Evolutionary conservation across 2,888 invertebrate genomes (phyloP).

Genomic region (Lissocephala sabroskyi): DNA sequence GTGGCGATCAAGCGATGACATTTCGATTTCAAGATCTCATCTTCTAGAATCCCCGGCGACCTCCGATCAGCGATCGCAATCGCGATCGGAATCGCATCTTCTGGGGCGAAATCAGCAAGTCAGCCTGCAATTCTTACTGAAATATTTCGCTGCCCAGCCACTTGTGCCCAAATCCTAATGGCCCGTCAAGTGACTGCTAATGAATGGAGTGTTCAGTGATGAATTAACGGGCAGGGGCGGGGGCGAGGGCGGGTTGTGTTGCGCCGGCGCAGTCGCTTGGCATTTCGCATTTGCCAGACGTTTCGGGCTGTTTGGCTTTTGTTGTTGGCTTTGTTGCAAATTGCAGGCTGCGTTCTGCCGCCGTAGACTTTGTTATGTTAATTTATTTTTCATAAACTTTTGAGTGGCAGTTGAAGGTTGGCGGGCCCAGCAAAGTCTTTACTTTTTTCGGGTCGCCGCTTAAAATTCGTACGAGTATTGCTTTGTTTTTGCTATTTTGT

Average conservation of each 20-base stretch:
- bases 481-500: no score
- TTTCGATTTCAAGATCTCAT: no score
- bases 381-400: conserved; percentile 42
- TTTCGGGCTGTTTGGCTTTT: conserved; percentile 25
- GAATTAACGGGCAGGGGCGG: no score
- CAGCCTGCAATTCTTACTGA: conserved; percentile 6
- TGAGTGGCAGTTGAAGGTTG: conserved; percentile 55
- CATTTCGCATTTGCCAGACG: conserved; percentile 7
- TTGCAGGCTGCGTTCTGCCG: conserved; percentile 44
- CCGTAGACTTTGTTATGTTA: conserved; percentile 37
- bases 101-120: no score
- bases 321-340: conserved; percentile 47
- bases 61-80: no score
- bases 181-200: conserved; percentile 56
- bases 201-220: conserved; percentile 46
- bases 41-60: no score
- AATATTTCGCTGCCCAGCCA: conserved; percentile 17
- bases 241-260: no score
- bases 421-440: no score
- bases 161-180: conserved; percentile 63
- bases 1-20: conserved; percentile 33
- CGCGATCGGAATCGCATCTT: no score
- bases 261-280: conserved; percentile 12
- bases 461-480: no score
- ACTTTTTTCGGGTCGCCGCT: no score